Evolutionary conservation across 2,888 invertebrate genomes (phyloP).

Genomic region (Hypselothyrea guttata): DNA sequence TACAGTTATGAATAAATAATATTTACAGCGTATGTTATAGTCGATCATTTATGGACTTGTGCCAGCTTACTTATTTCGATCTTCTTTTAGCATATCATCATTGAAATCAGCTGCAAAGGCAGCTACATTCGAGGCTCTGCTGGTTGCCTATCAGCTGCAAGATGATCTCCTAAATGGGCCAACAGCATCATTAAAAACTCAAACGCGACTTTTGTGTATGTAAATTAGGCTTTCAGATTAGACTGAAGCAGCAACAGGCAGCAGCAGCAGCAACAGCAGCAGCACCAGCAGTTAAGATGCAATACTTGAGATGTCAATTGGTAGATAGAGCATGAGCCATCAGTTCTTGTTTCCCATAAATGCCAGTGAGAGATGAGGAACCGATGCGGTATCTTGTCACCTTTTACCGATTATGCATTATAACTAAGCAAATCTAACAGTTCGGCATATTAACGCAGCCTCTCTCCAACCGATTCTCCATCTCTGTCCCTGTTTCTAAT

Average conservation of each 20-base stretch:
- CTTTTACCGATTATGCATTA: conserved; percentile 10
- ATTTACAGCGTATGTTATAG: neutral
- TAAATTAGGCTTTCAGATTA: conserved; percentile 61
- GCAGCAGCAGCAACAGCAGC: conserved; percentile 5
- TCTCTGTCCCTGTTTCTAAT: conserved; percentile 15
- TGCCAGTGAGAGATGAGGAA: too few relatives aligned
- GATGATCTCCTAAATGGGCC: conserved; percentile 41
- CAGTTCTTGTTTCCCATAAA: too few relatives aligned
- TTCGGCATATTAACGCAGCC: conserved; percentile 40
- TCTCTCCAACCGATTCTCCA: conserved; percentile 20
- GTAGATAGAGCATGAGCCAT: conserved; percentile 26
- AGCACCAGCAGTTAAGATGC: conserved; percentile 5
- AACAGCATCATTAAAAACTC: conserved; percentile 66
- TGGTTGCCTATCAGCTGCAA: conserved; percentile 30
- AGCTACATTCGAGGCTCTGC: conserved; percentile 26
- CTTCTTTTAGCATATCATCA: conserved; percentile 60
- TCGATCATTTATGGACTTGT: neutral
- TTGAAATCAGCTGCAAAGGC: conserved; percentile 53
- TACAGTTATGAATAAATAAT: too few relatives aligned
- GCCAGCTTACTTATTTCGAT: neutral
- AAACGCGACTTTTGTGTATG: conserved; percentile 45
- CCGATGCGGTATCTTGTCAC: conserved; percentile 15
- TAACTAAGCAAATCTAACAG: conserved; percentile 17
- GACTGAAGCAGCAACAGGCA: conserved; percentile 19
- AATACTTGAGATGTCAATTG: conserved; percentile 54